Conservation (phyloP, 2,113 vertebrate genomes). For the Taxidea taxus region DNA sequence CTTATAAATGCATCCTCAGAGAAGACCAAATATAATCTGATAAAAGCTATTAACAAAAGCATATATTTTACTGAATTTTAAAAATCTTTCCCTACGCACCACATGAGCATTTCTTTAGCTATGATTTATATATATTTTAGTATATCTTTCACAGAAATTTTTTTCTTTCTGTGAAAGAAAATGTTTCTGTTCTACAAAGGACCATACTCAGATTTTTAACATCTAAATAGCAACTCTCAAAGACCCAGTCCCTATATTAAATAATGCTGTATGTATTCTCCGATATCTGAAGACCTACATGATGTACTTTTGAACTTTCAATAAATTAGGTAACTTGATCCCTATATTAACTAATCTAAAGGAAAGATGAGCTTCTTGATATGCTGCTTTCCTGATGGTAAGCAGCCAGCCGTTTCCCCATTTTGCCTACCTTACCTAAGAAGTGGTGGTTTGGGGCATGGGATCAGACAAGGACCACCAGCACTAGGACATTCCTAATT, state of each 20-base stretch:
- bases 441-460: neutral
- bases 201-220: neutral
- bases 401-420: neutral
- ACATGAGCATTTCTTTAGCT: conserved; percentile 32
- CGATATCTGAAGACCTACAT: neutral
- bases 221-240: neutral
- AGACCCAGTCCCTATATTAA: neutral
- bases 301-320: neutral
- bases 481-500: neutral
- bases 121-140: conserved; percentile 41
- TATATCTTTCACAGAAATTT: neutral
- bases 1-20: neutral
- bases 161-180: conserved; percentile 26
- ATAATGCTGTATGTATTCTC: neutral
- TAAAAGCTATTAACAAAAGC: neutral
- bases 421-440: neutral
- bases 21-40: neutral
- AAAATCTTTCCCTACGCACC: neutral
- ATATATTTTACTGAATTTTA: neutral
- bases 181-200: conserved; percentile 11
- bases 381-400: neutral
- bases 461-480: neutral
- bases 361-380: neutral
- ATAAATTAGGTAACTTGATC: neutral
- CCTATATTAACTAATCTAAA: neutral